Base-by-base conservation (phyloP, 2,888 invertebrate species). In the Baronia brevicornis region DNA sequence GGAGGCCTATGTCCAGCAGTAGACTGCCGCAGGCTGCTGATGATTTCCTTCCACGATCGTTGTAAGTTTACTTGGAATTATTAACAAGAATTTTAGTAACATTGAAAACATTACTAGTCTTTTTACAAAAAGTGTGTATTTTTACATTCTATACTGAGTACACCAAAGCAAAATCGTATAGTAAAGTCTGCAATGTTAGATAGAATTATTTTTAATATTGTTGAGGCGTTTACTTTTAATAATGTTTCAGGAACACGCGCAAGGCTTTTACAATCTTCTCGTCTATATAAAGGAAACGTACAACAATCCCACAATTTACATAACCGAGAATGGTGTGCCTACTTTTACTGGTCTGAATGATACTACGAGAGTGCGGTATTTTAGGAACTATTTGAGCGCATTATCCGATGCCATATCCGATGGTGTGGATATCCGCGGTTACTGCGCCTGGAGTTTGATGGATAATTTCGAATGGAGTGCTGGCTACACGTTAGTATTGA, bases 401-500 rank as follows among this genome's bases (percentile, higher is more conserved):
- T 30, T 74, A 27, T 28, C 72, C 4, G 49, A 65, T 8, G 75
- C 78, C 0, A 50, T 73, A 3, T 49, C 61, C 28, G 69, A 73
- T 17, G 63, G 64, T 0, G 69, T 67, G 17, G 63, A 78, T 33
- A 59, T 79, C 1, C 47, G 47, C 29, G 86, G 82, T 0, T 88
- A 87, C 52, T 75, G 79, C 1, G 73, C 73, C 11, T 88, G 88
- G 87, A 84, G 82, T 14, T 58, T 89, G 1, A 67, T 88, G 60
- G 89, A 89, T 43, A 87, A 85, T 47, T 87, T 88, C 43, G 87
- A 88, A 56, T 89, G 88, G 87, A 44, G 55, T 1, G 42, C 46
- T 22, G 87, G 87, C 12, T 88, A 84, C 49, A 59, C 54, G 69
- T 80, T 55, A 72, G 71, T 54, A 20, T 28, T 10, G 8, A 3